Base-by-base conservation (phyloP, 2,797 vertebrate genomes). In the Podarcis siculus region DNA sequence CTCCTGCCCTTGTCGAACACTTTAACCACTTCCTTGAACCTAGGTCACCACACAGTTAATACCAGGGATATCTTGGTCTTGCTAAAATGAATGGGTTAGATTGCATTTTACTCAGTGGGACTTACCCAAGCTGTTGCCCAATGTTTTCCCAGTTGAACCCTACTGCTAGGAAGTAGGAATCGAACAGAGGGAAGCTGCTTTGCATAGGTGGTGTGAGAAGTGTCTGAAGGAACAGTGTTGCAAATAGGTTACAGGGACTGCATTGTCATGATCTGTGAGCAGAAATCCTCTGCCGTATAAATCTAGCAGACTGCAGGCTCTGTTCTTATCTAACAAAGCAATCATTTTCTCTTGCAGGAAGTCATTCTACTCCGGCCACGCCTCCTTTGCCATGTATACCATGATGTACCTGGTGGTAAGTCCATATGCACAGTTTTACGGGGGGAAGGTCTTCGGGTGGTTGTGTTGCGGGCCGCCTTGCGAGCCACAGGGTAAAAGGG, bases 381-480 rank as follows among this genome's bases (percentile, higher is more conserved):
- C 97, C 89, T 98, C 97, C 77, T 97, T 98, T 6, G 96, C 98
- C 42, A 97, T 97, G 97, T 98, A 98, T 96, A 97, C 97, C 94
- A 97, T 98, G 96, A 95, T 97, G 66, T 98, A 97, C 94, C 95
- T 98, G 93, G 96, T 96, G 93, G 97, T 98, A 95, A 98, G 98
- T 97, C 92, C 86, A 49, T 76, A 45, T 5, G 0, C 25, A 15
- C 25, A 17, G 0, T 2, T 61, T 82, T 27, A n/a, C 8, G n/a
- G 13, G 13, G 2, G 30, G n/a, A 39, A 32, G 3, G 8, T 32
- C 37, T 84, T 66, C 8, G 7, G 19, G 66, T 42, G 5, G 73
- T 37, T 15, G 35, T 58, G 32, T 12, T 37, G 58, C 25, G 37
- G 32, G 32, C 25, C 15, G 7, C 9, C 3, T 79, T 79, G 23